Conservation (phyloP, 2,888 invertebrate genomes). For the Azorinus chamasolen region DNA sequence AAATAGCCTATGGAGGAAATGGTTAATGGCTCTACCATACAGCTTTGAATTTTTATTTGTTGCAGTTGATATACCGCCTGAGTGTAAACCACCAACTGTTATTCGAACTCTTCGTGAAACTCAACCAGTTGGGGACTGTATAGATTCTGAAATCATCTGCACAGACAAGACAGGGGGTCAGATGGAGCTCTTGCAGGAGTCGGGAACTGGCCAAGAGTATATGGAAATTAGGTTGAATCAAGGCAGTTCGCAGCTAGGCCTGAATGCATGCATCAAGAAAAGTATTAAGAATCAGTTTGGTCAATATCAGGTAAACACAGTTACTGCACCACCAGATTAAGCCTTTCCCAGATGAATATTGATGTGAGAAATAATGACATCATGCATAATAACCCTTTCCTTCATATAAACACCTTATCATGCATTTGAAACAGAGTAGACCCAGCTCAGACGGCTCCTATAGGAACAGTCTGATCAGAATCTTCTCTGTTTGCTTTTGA, state of each 20-base stretch:
- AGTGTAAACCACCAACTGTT: slow-evolving; percentile 27
- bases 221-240: slow-evolving; percentile 34
- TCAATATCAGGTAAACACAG: slow-evolving; percentile 41
- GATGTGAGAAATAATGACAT: too few relatives aligned
- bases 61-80: slow-evolving; percentile 41
- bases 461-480: too few relatives aligned
- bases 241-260: slow-evolving; percentile 14
- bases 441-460: too few relatives aligned
- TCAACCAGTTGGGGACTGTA: slow-evolving; percentile 24
- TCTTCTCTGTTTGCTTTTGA: too few relatives aligned
- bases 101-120: slow-evolving; percentile 24
- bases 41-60: too few relatives aligned
- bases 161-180: slow-evolving; percentile 31
- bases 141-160: slow-evolving; percentile 42
- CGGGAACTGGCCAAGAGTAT: slow-evolving; percentile 27
- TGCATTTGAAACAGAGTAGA: too few relatives aligned
- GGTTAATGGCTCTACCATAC: too few relatives aligned
- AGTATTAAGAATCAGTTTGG: slow-evolving; percentile 37
- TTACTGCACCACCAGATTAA: too few relatives aligned
- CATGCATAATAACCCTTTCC: too few relatives aligned
- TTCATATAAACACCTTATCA: too few relatives aligned
- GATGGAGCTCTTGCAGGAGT: slow-evolving; percentile 1
- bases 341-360: too few relatives aligned
- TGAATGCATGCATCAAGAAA: slow-evolving; percentile 43
- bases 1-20: too few relatives aligned